Evolutionary conservation across 37 sponge, comb jelly and placozoan species (phyloP).

Genomic region (Theonella swinhoei): DNA sequence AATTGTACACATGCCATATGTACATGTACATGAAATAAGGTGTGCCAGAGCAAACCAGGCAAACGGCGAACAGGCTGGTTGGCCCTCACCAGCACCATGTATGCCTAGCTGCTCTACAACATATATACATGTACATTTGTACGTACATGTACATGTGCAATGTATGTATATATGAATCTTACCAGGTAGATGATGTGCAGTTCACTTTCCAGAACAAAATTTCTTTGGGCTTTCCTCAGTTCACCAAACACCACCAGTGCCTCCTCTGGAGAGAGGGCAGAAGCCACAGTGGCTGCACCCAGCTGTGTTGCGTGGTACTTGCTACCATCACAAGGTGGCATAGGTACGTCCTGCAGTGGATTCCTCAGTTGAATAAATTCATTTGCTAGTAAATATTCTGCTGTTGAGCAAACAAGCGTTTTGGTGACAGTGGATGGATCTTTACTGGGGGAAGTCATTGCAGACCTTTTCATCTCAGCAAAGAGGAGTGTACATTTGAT

Average conservation of each 20-base stretch:
- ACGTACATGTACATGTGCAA: too few species aligned
- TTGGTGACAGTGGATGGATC: not conserved
- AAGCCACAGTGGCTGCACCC: constrained; percentile 90
- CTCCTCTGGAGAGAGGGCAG: constrained; percentile 92
- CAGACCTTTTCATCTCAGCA: constrained; percentile 61
- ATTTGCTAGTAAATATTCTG: constrained; percentile 75
- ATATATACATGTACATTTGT: too few species aligned
- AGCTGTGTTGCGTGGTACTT: constrained; percentile 86
- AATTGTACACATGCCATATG: too few species aligned
- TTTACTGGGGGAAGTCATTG: not conserved
- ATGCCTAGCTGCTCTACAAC: too few species aligned
- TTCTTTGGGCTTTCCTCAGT: constrained; percentile 79
- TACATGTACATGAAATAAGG: too few species aligned
- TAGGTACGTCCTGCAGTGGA: not conserved
- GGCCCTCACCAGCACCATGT: too few species aligned
- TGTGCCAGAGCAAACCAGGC: too few species aligned
- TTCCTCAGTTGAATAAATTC: constrained; percentile 77
- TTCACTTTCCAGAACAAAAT: constrained; percentile 96
- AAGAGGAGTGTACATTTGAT: constrained; percentile 86
- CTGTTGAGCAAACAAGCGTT: constrained; percentile 27
- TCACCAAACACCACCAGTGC: constrained; percentile 90
- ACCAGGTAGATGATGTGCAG: constrained; percentile 96
- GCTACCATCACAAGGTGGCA: not conserved
- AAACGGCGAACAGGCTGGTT: too few species aligned
- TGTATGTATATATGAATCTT: too few species aligned